A percentile compares a stretch with the other conserved stretches of the same genome.
Evolutionary conservation across 2,888 invertebrate genomes (phyloP).

Genomic region (Neelides folsomi): DNA sequence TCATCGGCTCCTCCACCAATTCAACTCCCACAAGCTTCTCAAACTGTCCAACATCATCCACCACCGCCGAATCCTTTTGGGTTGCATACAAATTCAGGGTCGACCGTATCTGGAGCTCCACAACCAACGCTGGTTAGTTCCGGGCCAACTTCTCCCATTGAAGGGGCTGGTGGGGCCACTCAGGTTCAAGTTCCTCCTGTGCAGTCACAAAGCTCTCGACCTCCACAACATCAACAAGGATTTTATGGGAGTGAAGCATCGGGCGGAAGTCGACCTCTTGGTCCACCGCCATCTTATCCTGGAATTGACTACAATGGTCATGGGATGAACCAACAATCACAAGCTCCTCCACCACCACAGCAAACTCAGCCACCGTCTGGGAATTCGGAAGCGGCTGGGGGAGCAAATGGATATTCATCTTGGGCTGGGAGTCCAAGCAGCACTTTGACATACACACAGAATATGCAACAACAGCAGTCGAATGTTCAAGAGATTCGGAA

Average conservation of each 20-base stretch:
- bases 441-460: conserved; percentile 83
- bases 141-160: conserved; percentile 27
- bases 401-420: conserved; percentile 37
- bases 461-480: conserved; percentile 55
- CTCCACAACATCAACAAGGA: conserved; percentile 1
- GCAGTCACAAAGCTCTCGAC: conserved; percentile 4
- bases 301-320: conserved; percentile 13
- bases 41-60: conserved; percentile 59
- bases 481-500: conserved; percentile 45
- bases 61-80: conserved; percentile 33
- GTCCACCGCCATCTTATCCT: conserved; percentile 4
- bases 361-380: no score
- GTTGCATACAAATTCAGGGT: background rate
- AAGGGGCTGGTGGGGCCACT: conserved; percentile 18
- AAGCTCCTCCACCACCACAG: background rate
- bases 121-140: conserved; percentile 12
- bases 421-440: conserved; percentile 67
- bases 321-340: conserved; percentile 5
- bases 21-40: conserved; percentile 34
- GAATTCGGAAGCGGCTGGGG: conserved; percentile 5
- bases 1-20: background rate
- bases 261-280: background rate
- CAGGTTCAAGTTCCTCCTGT: conserved; percentile 14
- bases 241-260: background rate
- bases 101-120: background rate